phyloP scores from a whole-genome alignment of 1,140 invertebrate species.

The Trichogramma pretiosum region DNA sequence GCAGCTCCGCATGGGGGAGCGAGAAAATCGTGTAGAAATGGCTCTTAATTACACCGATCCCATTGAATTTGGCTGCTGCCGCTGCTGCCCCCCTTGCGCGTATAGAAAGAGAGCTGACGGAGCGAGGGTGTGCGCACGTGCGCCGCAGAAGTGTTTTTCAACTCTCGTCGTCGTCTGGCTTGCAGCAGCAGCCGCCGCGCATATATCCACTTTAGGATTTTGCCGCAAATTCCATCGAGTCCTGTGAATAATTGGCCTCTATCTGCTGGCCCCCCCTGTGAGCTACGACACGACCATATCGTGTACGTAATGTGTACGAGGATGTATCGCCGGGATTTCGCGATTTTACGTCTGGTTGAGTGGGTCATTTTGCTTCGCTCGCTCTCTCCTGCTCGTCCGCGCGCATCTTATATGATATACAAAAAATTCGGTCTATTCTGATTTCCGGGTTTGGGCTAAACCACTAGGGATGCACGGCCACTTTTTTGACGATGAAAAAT shows the following conservation, averaged over 20 bases:
- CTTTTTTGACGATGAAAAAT: no score
- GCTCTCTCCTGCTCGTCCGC: no score
- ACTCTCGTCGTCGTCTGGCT: slow-evolving; percentile 11
- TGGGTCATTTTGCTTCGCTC: slow-evolving; percentile 10
- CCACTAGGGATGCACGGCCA: no score
- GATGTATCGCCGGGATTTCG: slow-evolving; percentile 12
- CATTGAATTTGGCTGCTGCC: slow-evolving; percentile 37
- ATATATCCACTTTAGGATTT: slow-evolving; percentile 15
- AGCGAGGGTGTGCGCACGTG: slow-evolving; percentile 30
- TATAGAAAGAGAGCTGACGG: no score
- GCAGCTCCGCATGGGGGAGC: background rate
- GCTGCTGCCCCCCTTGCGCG: slow-evolving; percentile 28
- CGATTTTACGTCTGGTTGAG: slow-evolving; percentile 15
- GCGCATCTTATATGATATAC: no score
- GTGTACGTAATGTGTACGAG: no score
- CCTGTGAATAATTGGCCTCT: slow-evolving; percentile 18
- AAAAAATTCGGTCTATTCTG: no score
- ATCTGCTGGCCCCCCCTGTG: background rate
- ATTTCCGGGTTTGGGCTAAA: no score
- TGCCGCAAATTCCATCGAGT: slow-evolving; percentile 18
- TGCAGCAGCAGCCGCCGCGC: background rate
- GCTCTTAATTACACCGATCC: slow-evolving; percentile 48
- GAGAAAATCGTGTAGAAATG: slow-evolving; percentile 44
- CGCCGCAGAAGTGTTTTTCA: slow-evolving; percentile 30
- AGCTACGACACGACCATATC: background rate